These are phyloP conservation scores for Aptenodytes patagonicus DNA, from an alignment of 2,113 vertebrate species.

Conservation along the genomic window DNA sequence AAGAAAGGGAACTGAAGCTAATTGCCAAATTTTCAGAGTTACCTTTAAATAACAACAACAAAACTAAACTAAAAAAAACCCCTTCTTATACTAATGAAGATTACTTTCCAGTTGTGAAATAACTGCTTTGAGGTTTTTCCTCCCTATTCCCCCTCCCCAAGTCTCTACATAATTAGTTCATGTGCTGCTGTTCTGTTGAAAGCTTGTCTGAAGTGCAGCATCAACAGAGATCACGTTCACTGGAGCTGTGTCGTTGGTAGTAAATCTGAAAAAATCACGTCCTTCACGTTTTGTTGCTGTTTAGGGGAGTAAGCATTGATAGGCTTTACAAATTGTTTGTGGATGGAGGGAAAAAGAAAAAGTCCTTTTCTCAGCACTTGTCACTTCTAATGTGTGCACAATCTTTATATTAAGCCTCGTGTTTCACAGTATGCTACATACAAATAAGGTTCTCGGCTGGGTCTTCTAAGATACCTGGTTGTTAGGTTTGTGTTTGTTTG, in stretches of 20 bases:
- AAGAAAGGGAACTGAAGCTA: neutral
- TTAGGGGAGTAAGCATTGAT: neutral
- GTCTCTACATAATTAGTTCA: neutral
- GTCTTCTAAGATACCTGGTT: neutral
- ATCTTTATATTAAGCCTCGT: neutral
- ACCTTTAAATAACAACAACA: neutral
- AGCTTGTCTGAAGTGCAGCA: neutral
- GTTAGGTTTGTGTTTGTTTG: neutral
- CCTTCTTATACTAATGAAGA: neutral
- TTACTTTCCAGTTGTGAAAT: neutral
- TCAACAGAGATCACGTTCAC: neutral
- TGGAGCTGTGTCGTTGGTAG: neutral
- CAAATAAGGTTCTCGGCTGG: neutral
- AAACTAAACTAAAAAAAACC: neutral
- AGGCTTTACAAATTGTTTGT: neutral
- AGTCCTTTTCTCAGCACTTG: neutral
- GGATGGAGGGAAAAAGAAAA: neutral
- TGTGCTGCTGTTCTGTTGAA: neutral
- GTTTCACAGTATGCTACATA: neutral
- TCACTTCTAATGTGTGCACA: neutral
- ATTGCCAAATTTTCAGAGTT: neutral
- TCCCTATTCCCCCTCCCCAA: fast-evolving
- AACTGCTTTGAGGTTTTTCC: neutral
- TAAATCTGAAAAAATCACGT: neutral
- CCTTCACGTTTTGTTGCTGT: neutral